phyloP scores from a whole-genome alignment of 2,113 vertebrate species.

The Nipponia nippon region DNA sequence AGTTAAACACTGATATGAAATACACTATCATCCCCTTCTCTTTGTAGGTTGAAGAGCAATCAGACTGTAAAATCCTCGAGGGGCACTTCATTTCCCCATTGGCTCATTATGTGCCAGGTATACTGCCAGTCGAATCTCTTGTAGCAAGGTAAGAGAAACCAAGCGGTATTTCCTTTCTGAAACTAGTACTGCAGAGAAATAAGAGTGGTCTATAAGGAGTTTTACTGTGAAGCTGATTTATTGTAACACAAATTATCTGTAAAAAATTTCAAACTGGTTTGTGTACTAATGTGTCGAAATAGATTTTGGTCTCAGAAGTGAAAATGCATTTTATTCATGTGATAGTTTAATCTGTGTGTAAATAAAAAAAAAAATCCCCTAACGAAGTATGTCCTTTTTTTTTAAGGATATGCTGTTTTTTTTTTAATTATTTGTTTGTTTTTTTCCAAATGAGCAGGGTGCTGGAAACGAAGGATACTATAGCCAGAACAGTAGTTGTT shows the following conservation, averaged over 20 bases:
- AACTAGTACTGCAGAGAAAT: neutral
- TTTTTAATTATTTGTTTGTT: neutral
- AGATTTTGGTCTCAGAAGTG: neutral
- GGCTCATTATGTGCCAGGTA: constrained; percentile 88
- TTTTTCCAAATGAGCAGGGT: neutral
- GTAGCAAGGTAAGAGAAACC: constrained; percentile 82
- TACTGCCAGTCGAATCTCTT: constrained; percentile 88
- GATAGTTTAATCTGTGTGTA: neutral
- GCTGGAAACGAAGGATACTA: neutral
- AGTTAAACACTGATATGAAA: neutral
- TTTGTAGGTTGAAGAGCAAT: constrained; percentile 86
- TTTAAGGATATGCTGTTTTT: neutral
- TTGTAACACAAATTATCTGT: neutral
- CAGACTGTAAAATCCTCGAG: constrained; percentile 90
- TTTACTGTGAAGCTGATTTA: neutral
- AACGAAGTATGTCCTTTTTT: neutral
- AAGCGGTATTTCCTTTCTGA: neutral
- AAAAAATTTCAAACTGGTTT: neutral
- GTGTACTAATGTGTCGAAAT: neutral
- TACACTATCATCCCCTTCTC: neutral
- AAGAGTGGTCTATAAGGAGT: neutral
- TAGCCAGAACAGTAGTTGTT: neutral
- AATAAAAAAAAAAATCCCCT: neutral
- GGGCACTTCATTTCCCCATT: constrained; percentile 95
- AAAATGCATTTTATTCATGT: neutral